Evolutionary conservation across 2,113 vertebrate genomes (phyloP).

Genomic region (Pagrus major): DNA sequence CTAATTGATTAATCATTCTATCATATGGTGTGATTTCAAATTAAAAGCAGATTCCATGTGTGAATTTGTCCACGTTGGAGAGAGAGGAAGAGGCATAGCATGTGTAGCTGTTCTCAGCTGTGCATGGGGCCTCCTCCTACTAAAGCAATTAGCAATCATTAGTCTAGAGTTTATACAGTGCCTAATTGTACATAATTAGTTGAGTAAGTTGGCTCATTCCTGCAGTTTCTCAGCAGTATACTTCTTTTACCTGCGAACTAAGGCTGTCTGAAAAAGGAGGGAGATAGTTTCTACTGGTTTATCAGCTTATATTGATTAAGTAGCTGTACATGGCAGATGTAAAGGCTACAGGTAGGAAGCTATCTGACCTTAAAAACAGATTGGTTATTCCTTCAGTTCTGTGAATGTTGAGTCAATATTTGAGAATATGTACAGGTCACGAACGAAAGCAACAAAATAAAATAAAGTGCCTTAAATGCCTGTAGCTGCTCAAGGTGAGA

Average conservation of each 20-base stretch:
- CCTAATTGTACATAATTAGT: conserved; percentile 71
- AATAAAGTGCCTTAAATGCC: conserved; percentile 5
- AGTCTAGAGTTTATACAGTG: conserved; percentile 60
- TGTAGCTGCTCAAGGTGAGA: conserved; percentile 12
- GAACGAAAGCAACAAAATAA: conserved; percentile 9
- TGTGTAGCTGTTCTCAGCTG: conserved; percentile 6
- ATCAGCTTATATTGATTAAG: conserved; percentile 7
- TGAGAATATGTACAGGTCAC: conserved; percentile 18
- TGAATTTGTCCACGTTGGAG: neutral
- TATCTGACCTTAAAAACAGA: conserved; percentile 38
- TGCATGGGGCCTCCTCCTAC: conserved; percentile 35
- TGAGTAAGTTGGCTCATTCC: conserved; percentile 55
- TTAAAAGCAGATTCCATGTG: neutral
- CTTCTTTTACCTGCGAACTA: conserved; percentile 36
- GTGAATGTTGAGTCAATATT: conserved; percentile 44
- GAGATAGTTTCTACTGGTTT: neutral
- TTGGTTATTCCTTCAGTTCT: conserved; percentile 14
- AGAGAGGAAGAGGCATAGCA: neutral
- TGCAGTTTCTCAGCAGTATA: conserved; percentile 54
- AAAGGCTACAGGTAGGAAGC: conserved; percentile 17
- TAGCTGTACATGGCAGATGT: neutral
- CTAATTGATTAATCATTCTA: no score
- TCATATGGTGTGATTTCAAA: neutral
- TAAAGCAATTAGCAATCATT: conserved; percentile 70
- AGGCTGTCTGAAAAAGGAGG: neutral